Percentiles rank a stretch among this genome's conserved stretches.
phyloP scores from a whole-genome alignment of 2,113 vertebrate species.

The Varanus komodoensis region DNA sequence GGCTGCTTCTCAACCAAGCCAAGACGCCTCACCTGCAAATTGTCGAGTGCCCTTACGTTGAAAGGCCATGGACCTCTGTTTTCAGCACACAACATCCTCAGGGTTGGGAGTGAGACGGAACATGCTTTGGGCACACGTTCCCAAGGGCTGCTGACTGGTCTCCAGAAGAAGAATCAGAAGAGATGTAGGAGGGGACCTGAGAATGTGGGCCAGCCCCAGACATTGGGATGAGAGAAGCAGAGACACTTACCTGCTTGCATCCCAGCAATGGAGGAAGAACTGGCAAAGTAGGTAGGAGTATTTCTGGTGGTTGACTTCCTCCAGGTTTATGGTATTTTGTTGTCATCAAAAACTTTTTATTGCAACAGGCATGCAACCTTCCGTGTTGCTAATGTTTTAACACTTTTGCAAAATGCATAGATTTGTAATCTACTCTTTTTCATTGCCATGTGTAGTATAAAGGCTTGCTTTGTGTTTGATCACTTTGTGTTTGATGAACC shows the following conservation, averaged over 20 bases:
- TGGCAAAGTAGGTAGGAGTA: not conserved
- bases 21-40: not conserved
- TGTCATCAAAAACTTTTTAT: not conserved
- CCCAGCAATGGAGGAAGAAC: not conserved
- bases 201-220: too few species aligned
- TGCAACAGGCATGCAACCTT: not conserved
- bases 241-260: not conserved
- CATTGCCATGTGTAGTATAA: not conserved
- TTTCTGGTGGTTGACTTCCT: not conserved
- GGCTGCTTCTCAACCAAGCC: not conserved
- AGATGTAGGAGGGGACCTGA: too few species aligned
- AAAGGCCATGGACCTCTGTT: not conserved
- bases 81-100: not conserved
- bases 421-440: not conserved
- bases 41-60: not conserved
- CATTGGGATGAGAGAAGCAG: too few species aligned
- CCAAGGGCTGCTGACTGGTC: too few species aligned
- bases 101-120: too few species aligned
- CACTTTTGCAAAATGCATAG: not conserved
- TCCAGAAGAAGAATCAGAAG: too few species aligned
- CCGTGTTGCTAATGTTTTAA: not conserved
- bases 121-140: too few species aligned
- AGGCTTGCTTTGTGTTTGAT: not conserved
- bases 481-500: not conserved
- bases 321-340: too few species aligned